These are phyloP conservation scores for Melopsittacus undulatus DNA, from an alignment of 2,797 vertebrate genomes.

Conservation along the genomic window DNA sequence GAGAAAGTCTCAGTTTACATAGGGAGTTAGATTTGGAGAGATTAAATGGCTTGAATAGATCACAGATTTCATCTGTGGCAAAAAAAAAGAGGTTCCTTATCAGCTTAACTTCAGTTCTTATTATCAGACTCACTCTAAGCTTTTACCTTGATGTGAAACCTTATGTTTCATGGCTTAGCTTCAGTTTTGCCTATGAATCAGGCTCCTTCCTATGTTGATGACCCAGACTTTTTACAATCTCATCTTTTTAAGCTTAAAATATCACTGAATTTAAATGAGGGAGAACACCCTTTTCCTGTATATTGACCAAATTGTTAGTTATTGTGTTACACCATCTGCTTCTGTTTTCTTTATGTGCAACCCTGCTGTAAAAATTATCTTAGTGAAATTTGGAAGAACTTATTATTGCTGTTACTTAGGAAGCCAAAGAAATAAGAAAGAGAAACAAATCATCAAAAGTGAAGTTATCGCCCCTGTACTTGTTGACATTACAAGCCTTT, in stretches of 20 bases:
- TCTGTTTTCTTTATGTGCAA: neutral
- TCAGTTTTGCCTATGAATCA: neutral
- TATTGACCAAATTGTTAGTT: neutral
- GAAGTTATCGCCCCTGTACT: neutral
- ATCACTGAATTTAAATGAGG: neutral
- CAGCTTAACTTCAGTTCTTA: neutral
- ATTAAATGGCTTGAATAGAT: neutral
- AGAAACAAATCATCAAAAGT: neutral
- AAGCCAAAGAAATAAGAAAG: conserved; percentile 13
- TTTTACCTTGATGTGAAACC: neutral
- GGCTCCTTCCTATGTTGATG: neutral
- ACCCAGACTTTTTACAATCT: neutral
- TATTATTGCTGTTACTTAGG: neutral
- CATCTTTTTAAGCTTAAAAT: neutral
- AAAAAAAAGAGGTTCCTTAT: neutral
- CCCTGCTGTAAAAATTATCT: neutral
- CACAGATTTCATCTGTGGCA: conserved; percentile 8
- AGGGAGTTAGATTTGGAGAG: neutral
- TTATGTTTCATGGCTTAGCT: neutral
- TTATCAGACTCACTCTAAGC: neutral
- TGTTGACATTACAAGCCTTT: neutral
- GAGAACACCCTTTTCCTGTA: neutral
- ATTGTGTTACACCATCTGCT: neutral
- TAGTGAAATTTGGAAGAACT: neutral
- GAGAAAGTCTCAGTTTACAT: conserved; percentile 4